Percentiles rank a stretch among this genome's conserved stretches.
Evolutionary conservation across 92 coral and sea anemone genomes (phyloP).

Genomic region (Siderastrea siderea): DNA sequence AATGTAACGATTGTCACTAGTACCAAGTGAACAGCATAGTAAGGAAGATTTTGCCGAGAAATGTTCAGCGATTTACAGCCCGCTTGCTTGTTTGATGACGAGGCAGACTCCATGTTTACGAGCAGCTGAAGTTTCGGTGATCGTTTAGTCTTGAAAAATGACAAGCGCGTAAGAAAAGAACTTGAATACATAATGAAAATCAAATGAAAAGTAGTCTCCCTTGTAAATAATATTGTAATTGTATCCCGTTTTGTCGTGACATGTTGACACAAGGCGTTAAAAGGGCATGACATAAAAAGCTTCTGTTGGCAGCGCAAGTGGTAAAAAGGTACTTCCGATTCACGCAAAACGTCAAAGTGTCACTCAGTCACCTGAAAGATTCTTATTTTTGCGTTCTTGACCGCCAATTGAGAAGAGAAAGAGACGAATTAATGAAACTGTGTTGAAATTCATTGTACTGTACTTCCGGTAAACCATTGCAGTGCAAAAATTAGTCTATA

Average conservation of each 20-base stretch:
- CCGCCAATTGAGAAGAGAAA: not conserved
- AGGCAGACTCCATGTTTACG: slow-evolving; percentile 19
- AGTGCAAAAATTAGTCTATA: not conserved
- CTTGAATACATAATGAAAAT: slow-evolving; percentile 12
- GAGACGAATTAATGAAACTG: not conserved
- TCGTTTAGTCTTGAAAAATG: not conserved
- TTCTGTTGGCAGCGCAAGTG: not conserved
- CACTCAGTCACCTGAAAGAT: not conserved
- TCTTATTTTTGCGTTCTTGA: not conserved
- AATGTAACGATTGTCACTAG: slow-evolving; percentile 71
- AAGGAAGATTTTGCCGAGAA: slow-evolving; percentile 9
- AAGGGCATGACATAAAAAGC: slow-evolving; percentile 1
- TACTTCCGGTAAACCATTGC: slow-evolving; percentile 17
- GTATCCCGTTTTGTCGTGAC: not conserved
- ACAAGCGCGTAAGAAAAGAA: not conserved
- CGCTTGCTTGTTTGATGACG: slow-evolving; percentile 10
- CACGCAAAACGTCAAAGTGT: not conserved
- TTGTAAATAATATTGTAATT: slow-evolving; percentile 20
- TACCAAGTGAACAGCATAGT: slow-evolving; percentile 64
- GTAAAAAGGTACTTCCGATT: not conserved
- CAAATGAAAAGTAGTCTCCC: not conserved
- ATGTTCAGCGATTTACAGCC: slow-evolving; percentile 17
- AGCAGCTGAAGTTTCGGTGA: not conserved
- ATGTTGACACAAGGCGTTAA: slow-evolving; percentile 24
- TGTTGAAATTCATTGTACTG: not conserved